Percentiles rank a stretch among this genome's conserved stretches.
phyloP scores from a whole-genome alignment of 1,140 invertebrate genomes.

The Cyrtorhinus lividipennis region DNA sequence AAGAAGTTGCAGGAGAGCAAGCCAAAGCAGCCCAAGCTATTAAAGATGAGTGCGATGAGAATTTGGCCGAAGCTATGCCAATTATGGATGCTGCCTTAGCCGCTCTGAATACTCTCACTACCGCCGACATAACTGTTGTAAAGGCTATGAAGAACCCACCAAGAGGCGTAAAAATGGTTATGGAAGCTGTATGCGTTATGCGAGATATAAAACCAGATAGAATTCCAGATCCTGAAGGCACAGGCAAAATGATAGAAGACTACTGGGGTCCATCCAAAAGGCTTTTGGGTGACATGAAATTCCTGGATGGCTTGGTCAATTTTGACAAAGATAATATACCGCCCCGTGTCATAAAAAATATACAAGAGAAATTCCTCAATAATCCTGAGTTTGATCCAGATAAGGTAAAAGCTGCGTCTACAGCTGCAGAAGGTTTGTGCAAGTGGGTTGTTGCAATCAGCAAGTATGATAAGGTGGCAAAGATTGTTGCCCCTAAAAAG shows the following conservation, averaged over 20 bases:
- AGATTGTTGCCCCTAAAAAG: constrained; percentile 74
- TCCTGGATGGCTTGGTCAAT: constrained; percentile 64
- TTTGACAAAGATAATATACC: constrained; percentile 91
- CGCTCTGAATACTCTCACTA: constrained; percentile 82
- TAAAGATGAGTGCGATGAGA: constrained; percentile 88
- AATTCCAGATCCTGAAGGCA: constrained; percentile 50
- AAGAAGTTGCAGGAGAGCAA: constrained; percentile 53
- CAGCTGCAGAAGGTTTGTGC: constrained; percentile 64
- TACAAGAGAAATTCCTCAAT: constrained; percentile 62
- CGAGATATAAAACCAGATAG: constrained; percentile 76
- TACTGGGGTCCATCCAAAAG: constrained; percentile 88
- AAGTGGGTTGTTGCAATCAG: constrained; percentile 86
- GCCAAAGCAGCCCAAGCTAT: constrained; percentile 70
- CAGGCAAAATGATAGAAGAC: constrained; percentile 71
- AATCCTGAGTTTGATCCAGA: constrained; percentile 85
- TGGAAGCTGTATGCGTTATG: constrained; percentile 92
- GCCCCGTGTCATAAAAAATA: constrained; percentile 61
- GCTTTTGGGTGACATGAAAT: constrained; percentile 79
- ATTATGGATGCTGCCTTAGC: constrained; percentile 77
- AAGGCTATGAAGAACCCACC: constrained; percentile 98
- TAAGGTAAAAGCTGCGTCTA: constrained; percentile 64
- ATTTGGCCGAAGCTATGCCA: constrained; percentile 84
- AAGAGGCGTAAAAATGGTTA: constrained; percentile 78
- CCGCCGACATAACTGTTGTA: constrained; percentile 82
- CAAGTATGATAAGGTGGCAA: constrained; percentile 84